phyloP scores from a whole-genome alignment of 2,113 vertebrate genomes.

The Pseudopipra pipra region DNA sequence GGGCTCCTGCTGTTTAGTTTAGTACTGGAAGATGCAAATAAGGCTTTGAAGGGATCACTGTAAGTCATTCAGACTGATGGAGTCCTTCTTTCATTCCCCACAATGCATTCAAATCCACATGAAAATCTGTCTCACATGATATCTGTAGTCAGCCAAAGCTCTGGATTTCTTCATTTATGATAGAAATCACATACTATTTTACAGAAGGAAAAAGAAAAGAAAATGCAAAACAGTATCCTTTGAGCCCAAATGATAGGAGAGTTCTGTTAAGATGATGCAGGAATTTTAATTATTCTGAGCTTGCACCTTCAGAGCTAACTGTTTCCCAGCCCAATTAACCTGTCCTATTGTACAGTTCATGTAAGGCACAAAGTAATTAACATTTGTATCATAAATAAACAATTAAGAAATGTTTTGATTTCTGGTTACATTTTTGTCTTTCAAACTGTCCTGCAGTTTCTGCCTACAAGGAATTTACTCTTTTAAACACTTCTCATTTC shows the following conservation, averaged over 20 bases:
- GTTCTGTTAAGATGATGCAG: conserved; percentile 14
- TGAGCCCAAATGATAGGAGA: background rate
- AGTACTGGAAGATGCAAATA: conserved; percentile 24
- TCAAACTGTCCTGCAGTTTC: background rate
- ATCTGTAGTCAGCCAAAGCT: background rate
- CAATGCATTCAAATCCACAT: background rate
- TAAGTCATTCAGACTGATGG: background rate
- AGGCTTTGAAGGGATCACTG: conserved; percentile 34
- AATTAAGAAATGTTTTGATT: conserved; percentile 47
- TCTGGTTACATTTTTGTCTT: conserved; percentile 43
- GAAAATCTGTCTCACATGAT: conserved; percentile 57
- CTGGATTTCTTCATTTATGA: background rate
- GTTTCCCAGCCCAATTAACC: conserved; percentile 64
- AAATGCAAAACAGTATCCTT: background rate
- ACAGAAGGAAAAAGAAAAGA: background rate
- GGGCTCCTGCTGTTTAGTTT: background rate
- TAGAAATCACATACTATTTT: background rate
- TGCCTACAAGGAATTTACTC: background rate
- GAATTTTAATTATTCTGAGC: conserved; percentile 46
- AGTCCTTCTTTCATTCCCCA: background rate
- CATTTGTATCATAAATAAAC: conserved; percentile 37
- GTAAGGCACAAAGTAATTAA: conserved; percentile 61
- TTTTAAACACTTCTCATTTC: conserved; percentile 22
- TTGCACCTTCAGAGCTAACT: conserved; percentile 36
- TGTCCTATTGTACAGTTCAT: conserved; percentile 38